These are phyloP conservation scores for Paramuricea clavata DNA, from an alignment of 92 coral and sea anemone species.

Conservation along the genomic window DNA sequence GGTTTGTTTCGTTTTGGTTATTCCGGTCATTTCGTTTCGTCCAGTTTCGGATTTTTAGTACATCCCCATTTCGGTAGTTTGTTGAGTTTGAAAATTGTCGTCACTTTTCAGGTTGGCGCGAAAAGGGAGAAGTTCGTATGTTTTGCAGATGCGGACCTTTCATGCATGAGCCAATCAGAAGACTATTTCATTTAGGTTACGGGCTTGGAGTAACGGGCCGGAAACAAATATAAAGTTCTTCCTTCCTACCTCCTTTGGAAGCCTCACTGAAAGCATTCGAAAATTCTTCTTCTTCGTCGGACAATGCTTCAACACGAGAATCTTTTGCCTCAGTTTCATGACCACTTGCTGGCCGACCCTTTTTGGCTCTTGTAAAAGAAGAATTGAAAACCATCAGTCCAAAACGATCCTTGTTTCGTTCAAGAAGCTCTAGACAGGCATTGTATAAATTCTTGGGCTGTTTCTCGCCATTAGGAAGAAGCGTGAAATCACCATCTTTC, in stretches of 20 bases:
- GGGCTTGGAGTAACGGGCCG: too few species aligned
- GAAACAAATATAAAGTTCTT: too few species aligned
- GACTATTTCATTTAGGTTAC: too few species aligned
- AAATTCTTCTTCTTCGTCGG: conserved; percentile 10
- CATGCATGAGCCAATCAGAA: too few species aligned
- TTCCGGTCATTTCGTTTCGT: too few species aligned
- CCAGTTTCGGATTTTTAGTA: too few species aligned
- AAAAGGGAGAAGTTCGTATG: too few species aligned
- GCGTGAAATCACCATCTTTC: conserved; percentile 2
- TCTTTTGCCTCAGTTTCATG: conserved; percentile 1
- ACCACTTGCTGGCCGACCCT: not conserved
- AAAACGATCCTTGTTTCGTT: not conserved
- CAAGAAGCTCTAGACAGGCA: conserved; percentile 1
- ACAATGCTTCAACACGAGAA: not conserved
- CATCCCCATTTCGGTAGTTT: too few species aligned
- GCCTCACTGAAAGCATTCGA: not conserved
- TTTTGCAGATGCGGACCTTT: too few species aligned
- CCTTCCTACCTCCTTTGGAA: conserved; percentile 22
- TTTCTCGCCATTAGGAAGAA: conserved; percentile 2
- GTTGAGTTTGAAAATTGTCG: too few species aligned
- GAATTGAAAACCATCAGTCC: conserved; percentile 7
- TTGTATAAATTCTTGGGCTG: conserved; percentile 25
- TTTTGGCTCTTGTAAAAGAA: not conserved
- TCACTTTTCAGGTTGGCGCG: too few species aligned
- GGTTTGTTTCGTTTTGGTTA: too few species aligned